These are phyloP conservation scores for Ctenochaetus hawaiiensis DNA, from an alignment of 2,797 vertebrate species.

Conservation along the genomic window DNA sequence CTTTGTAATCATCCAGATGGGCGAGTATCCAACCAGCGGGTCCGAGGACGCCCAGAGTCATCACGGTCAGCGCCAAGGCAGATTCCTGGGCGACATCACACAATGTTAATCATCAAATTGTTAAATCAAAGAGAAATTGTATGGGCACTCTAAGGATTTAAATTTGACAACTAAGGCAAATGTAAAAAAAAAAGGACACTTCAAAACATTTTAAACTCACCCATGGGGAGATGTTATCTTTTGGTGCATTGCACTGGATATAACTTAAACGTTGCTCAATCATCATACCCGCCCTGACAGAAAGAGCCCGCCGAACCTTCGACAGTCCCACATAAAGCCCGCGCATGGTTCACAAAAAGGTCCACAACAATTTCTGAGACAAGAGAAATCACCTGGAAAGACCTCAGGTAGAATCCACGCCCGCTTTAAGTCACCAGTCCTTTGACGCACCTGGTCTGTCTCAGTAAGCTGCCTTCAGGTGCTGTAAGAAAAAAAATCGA, in stretches of 20 bases:
- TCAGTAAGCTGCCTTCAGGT: conserved; percentile 46
- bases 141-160: not conserved
- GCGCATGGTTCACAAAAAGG: conserved; percentile 24
- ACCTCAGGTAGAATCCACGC: too few species aligned
- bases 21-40: conserved; percentile 75
- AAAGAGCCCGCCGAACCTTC: not conserved
- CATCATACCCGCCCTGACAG: not conserved
- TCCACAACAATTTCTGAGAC: too few species aligned
- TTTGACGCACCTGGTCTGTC: conserved; percentile 19
- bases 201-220: conserved; percentile 39
- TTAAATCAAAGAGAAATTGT: not conserved
- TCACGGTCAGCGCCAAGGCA: conserved; percentile 43
- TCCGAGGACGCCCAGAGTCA: conserved; percentile 52
- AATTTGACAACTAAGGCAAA: not conserved
- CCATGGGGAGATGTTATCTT: conserved; percentile 21
- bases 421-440: not conserved
- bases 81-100: conserved; percentile 51
- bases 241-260: conserved; percentile 41
- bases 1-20: conserved; percentile 54
- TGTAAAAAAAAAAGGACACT: not conserved
- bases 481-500: not conserved
- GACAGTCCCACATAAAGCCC: conserved; percentile 21
- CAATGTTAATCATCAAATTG: not conserved
- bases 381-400: not conserved
- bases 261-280: conserved; percentile 37